Evolutionary conservation across 2,113 vertebrate genomes (phyloP), one percentile per base, ranked within the genome.

Genomic region (Eulemur rufifrons): DNA sequence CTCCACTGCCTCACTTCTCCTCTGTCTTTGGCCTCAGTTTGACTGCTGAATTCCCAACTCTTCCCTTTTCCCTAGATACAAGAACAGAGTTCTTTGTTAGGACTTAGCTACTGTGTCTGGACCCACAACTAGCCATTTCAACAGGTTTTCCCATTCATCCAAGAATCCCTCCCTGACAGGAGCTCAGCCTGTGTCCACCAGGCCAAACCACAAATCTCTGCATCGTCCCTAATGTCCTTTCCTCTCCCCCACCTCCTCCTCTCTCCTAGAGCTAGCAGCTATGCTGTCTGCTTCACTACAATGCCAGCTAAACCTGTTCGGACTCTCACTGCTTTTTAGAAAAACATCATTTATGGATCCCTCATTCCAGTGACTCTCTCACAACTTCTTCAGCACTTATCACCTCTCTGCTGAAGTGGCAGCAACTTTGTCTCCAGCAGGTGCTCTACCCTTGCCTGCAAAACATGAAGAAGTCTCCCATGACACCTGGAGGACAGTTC

Each of bases 281-380:
- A 29, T 0, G 14, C 14, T 0, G 1, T 18, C 37, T 7, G 76
- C 69, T 8, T 29, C 0, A 6, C 13, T 7, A 11, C 3, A 4
- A 39, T 32, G 34, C 76, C 52, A 12, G 34, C 29, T 71, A 61
- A 77, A 32, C 12, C 76, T 85, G 1, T 5, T 0, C 20, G n/a
- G 29, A 63, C 23, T 18, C 8, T 23, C 4, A 6, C 0, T 69
- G 27, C 77, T 66, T 74, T 39, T 20, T n/a, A 39, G 50, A 37
- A 86, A 69, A 34, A 25, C 9, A 8, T 23, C 18, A 21, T n/a
- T 39, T 32, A 32, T 0, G 59, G 18, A n/a, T 45, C 13, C 20
- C n/a, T 59, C 21, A n/a, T 37, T 82, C 37, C 23, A 17, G 0
- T 0, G 50, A 14, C 34, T 47, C 27, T 25, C 39, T 37, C 61